A percentile compares a stretch with the other conserved stretches of the same genome.
Evolutionary conservation across 1,140 invertebrate species (phyloP).

Genomic region (Ctenoplectra terminalis): DNA sequence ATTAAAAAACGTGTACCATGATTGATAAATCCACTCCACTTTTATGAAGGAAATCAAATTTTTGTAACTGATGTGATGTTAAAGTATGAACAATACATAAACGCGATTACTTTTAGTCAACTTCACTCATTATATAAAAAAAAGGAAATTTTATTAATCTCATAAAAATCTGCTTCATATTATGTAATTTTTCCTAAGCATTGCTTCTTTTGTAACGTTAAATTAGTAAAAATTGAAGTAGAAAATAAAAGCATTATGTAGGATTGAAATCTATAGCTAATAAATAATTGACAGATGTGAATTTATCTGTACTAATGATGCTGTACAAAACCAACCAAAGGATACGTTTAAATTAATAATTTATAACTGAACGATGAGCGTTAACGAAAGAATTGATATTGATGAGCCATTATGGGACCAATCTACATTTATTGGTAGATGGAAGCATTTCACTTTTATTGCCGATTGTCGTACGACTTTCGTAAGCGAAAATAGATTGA

Average conservation of each 20-base stretch:
- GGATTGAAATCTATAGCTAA: not conserved
- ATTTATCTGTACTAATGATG: not conserved
- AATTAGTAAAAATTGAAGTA: not conserved
- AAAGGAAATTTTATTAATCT: not conserved
- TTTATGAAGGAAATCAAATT: not conserved
- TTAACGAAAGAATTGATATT: conserved; percentile 79
- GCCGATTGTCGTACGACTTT: conserved; percentile 87
- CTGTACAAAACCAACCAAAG: not conserved
- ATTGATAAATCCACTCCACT: not conserved
- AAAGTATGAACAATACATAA: conserved; percentile 14
- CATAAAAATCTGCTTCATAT: not conserved
- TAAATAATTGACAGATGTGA: not conserved
- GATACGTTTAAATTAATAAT: not conserved
- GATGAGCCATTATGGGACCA: conserved; percentile 86
- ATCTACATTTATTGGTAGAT: conserved; percentile 86
- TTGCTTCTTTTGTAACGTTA: not conserved
- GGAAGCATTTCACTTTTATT: conserved; percentile 87
- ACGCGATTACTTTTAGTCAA: conserved; percentile 10
- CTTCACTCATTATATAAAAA: not conserved
- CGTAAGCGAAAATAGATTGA: conserved; percentile 80
- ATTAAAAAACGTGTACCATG: conserved; percentile 14
- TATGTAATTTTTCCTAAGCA: not conserved
- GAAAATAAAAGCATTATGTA: not conserved
- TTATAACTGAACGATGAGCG: not conserved
- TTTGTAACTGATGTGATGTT: not conserved